Base-by-base conservation (phyloP, 2,888 invertebrate genomes). In the Melinopterus prodromus region DNA sequence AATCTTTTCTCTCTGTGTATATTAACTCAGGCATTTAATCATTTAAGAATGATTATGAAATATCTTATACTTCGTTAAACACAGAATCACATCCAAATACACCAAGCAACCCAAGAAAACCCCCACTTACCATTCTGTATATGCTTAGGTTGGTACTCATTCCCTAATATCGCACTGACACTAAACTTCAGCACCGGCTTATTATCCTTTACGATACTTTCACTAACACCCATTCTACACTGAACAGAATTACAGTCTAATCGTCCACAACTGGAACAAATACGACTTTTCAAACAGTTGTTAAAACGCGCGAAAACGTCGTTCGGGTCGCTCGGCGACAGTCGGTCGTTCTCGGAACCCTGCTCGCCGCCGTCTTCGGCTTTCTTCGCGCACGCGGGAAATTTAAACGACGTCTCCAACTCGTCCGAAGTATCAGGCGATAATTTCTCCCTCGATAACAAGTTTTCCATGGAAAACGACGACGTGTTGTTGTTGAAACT, bases 181-280 rank as follows among this genome's bases (percentile, higher is more conserved):
- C 97, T 97, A 90, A 97, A 97, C 90, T 97, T 97, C 85, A 97
- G 91, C 87, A 96, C 92, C 38, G 97, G 97, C 86, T 96, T 96
- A 78, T 84, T 87, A 84, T 89, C 89, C 79, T 89, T 89, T 9
- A 77, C 53, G 14, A 14, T n/a, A 53, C 53, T 53, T 12, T 53
- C 53, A 53, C 53, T 76, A 7, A 69, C 77, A 69, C 38, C 53
- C 80, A 89, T 84, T 81, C 89, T 85, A 83, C 89, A 89, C 81
- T 88, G 88, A 80, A 89, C 85, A 82, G 87, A 88, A 82, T 91
- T 91, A 83, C 93, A 92, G 76, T 92, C 92, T 75, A 90, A 90
- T 0, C 91, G 88, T 0, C 92, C 92, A 82, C 92, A 93, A 79
- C 88, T 90, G 72, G 91, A 91, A 86, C 92, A 92, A 70, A 92